Evolutionary conservation across 2,888 invertebrate species (phyloP), one percentile per base, ranked within the genome.

Genomic region (Sarcophaga caerulescens): DNA sequence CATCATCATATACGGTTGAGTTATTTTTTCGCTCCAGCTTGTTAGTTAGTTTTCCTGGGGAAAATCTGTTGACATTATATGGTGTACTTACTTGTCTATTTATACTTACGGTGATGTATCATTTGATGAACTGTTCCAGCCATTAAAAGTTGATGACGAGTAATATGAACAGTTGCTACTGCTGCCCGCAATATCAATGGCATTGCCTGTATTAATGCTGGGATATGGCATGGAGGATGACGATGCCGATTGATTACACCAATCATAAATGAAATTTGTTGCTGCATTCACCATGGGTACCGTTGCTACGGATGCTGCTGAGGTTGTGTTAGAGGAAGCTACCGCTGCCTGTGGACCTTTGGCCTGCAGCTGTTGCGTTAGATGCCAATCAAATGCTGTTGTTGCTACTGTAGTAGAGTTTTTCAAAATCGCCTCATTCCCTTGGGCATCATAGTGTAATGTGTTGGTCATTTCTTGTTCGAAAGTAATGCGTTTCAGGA

Each of bases 201-300:
- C 71, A 47, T 73, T 76, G 63, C n/a, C 63, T 52, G 68, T 81
- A 59, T 74, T 78, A 44, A 81, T 66, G 79, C 77, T 80, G 57
- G 71, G 14, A 60, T 80, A 80, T 12, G 25, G 78, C 19, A 52
- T 17, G 3, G 52, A 79, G 5, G 63, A 59, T 65, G 71, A 79
- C 8, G 63, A 65, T 65, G 71, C 65, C 69, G 89, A 88, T 84
- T 88, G 88, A 89, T 89, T 89, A 73, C 89, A 89, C 85, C 84
- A 85, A 73, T 85, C 88, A 75, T 75, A 78, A 25, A 81, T 69
- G 12, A 76, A 85, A 66, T 78, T 83, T 76, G 84, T 76, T 71
- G 86, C 75, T 60, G 69, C 78, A 63, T 79, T 81, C 68, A 74
- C 79, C 70, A 85, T 71, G 63, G 79, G 5, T 21, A 60, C 70